Percentiles rank a stretch among this genome's conserved stretches.
Evolutionary conservation across 1,140 invertebrate species (phyloP).

Genomic region (Yoshiicerus persimilis): DNA sequence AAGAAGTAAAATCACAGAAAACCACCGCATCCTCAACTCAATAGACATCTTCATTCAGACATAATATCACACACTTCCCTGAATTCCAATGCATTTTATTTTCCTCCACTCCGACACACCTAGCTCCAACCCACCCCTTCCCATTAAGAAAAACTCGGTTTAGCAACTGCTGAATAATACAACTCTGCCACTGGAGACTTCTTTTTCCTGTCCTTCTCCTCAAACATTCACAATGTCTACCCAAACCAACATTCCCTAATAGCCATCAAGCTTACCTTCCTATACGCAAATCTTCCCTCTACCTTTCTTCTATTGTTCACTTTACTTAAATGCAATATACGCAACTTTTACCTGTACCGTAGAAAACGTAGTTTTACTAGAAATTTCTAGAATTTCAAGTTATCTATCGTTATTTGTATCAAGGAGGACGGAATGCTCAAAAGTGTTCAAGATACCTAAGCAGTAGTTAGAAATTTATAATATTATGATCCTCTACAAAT

Average conservation of each 20-base stretch:
- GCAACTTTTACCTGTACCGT: no score
- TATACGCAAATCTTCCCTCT: no score
- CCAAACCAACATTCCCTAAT: neutral
- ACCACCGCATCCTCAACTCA: neutral
- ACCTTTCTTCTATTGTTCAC: no score
- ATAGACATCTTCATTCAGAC: neutral
- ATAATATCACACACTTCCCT: neutral
- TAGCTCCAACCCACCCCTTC: neutral
- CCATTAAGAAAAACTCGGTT: neutral
- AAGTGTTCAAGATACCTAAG: no score
- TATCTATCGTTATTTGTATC: no score
- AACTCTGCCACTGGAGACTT: slow-evolving; percentile 18
- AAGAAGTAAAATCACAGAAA: neutral
- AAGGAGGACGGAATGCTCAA: no score
- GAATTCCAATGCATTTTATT: neutral
- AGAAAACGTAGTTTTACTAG: no score
- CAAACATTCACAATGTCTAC: neutral
- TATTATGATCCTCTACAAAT: no score
- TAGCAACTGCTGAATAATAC: slow-evolving; percentile 24
- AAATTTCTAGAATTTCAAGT: no score
- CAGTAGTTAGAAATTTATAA: no score
- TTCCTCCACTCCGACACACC: neutral
- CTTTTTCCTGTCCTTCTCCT: neutral
- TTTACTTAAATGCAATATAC: no score
- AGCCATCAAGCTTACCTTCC: neutral